Evolutionary conservation across 2,888 invertebrate genomes (phyloP).

Genomic region (Metacarcinus magister): DNA sequence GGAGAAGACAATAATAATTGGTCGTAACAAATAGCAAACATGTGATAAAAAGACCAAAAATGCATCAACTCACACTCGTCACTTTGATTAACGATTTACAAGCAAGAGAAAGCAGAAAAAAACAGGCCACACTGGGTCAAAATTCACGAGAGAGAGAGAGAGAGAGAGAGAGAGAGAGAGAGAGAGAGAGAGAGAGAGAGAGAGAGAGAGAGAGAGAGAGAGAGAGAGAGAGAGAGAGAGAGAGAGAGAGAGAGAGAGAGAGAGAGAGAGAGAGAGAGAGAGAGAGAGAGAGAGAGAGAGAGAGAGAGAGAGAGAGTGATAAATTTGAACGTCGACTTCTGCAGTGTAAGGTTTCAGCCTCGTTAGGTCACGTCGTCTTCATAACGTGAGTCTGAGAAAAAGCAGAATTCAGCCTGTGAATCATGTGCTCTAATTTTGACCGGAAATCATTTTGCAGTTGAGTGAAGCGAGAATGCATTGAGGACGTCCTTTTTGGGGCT

Average conservation of each 20-base stretch:
- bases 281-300: not conserved
- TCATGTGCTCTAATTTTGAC: not conserved
- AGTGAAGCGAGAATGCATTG: not conserved
- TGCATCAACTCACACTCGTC: too few relatives aligned
- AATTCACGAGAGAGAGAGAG: too few relatives aligned
- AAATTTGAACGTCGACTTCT: not conserved
- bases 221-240: not conserved
- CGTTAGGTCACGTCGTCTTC: not conserved
- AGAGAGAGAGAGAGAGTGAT: not conserved
- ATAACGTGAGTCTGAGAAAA: not conserved
- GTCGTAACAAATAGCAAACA: too few relatives aligned
- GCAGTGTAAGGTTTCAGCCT: not conserved
- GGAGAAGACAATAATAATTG: too few relatives aligned
- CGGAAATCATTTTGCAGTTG: not conserved
- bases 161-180: not conserved
- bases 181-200: slow-evolving; percentile 2
- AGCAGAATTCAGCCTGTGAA: not conserved
- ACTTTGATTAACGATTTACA: too few relatives aligned
- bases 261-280: slow-evolving; percentile 2
- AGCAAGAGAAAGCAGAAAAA: too few relatives aligned
- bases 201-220: not conserved
- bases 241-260: slow-evolving; percentile 2
- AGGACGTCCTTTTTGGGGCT: not conserved
- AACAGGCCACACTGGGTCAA: too few relatives aligned
- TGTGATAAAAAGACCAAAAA: too few relatives aligned